Conservation (phyloP, 92 coral and sea anemone species). For the Porites divaricata region DNA sequence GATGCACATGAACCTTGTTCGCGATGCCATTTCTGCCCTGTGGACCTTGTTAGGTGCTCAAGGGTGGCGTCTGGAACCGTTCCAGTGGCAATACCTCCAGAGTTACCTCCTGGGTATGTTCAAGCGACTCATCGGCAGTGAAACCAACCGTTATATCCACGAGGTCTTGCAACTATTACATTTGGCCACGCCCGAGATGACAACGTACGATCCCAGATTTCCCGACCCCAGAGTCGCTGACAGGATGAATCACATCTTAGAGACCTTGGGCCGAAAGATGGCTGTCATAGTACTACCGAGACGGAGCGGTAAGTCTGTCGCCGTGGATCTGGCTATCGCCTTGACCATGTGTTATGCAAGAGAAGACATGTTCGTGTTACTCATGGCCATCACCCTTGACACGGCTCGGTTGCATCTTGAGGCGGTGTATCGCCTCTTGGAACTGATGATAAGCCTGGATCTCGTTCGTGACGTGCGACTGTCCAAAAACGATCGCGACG, state of each 20-base stretch:
- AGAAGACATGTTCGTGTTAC: constrained; percentile 11
- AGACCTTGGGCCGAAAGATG: not conserved
- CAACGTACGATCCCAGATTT: constrained; percentile 17
- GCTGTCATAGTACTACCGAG: constrained; percentile 19
- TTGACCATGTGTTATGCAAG: constrained; percentile 11
- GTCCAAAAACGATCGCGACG: constrained; percentile 8
- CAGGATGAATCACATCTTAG: constrained; percentile 8
- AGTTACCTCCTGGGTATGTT: constrained; percentile 14
- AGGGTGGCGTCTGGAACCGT: constrained; percentile 14
- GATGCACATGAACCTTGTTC: not conserved
- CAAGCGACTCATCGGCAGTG: constrained; percentile 6
- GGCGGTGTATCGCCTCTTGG: not conserved
- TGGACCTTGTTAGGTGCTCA: not conserved
- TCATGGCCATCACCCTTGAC: constrained; percentile 15
- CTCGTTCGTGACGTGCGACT: not conserved
- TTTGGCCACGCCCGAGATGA: constrained; percentile 13
- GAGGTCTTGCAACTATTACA: not conserved
- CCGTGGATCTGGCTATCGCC: constrained; percentile 21
- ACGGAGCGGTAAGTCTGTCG: constrained; percentile 25
- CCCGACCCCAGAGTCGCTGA: constrained; percentile 12
- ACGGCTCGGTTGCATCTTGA: constrained; percentile 12
- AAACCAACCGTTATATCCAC: constrained; percentile 18
- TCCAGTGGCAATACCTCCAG: constrained; percentile 24
- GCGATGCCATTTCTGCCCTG: constrained; percentile 7
- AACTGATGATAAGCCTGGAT: not conserved